These are phyloP conservation scores for Dolichallabes microphthalmus DNA, from an alignment of 2,113 vertebrate species.

Conservation along the genomic window DNA sequence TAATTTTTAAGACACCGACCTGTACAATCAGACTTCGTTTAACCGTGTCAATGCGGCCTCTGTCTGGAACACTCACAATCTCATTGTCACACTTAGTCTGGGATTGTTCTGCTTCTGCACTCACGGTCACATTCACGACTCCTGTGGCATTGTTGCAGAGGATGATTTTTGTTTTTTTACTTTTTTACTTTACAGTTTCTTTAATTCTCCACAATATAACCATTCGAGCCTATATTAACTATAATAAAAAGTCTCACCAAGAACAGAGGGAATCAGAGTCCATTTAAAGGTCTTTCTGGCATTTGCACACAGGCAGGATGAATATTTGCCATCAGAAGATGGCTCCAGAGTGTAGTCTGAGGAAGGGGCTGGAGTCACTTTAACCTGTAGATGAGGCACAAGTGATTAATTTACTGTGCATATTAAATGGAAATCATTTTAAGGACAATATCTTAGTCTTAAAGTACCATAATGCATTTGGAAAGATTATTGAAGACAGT, in stretches of 20 bases:
- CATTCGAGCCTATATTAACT: background rate
- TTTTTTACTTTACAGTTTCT: conserved; percentile 45
- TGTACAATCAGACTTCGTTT: conserved; percentile 77
- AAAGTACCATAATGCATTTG: conserved; percentile 79
- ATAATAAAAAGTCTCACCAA: conserved; percentile 68
- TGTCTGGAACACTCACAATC: conserved; percentile 70
- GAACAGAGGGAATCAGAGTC: conserved; percentile 63
- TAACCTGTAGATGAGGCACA: conserved; percentile 67
- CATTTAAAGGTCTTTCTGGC: conserved; percentile 69
- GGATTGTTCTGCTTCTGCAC: conserved; percentile 71
- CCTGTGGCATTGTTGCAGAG: conserved; percentile 60
- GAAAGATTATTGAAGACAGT: conserved; percentile 81
- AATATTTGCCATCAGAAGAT: conserved; percentile 63
- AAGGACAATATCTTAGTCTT: background rate
- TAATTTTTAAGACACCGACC: conserved; percentile 59
- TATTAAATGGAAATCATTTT: background rate
- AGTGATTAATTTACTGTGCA: conserved; percentile 6
- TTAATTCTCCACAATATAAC: background rate
- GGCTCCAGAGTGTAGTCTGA: conserved; percentile 68
- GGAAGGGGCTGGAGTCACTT: conserved; percentile 64
- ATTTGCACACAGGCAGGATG: conserved; percentile 65
- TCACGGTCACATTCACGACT: conserved; percentile 72
- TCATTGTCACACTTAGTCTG: conserved; percentile 67
- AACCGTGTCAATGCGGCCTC: conserved; percentile 74
- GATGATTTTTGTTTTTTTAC: background rate